These are phyloP conservation scores for Sminthurides aquaticus DNA, from an alignment of 2,888 invertebrate species.

Conservation along the genomic window DNA sequence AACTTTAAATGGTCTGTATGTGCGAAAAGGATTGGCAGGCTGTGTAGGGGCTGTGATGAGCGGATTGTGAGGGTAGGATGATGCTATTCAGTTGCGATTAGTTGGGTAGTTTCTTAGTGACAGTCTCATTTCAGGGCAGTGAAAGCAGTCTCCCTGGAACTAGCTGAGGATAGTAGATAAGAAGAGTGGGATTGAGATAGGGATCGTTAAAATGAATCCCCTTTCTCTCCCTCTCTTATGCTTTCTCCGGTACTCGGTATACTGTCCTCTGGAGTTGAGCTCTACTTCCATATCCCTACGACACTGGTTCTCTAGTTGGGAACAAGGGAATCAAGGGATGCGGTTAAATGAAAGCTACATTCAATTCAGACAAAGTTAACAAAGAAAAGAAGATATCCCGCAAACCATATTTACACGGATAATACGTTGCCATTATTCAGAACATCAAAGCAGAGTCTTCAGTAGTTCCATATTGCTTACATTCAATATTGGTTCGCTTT, in stretches of 20 bases:
- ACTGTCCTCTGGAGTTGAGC: too few species aligned
- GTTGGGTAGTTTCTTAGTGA: conserved; percentile 12
- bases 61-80: conserved; percentile 2
- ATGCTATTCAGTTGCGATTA: conserved; percentile 9
- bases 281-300: background rate
- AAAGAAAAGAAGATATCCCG: background rate
- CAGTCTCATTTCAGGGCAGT: conserved; percentile 6
- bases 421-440: background rate
- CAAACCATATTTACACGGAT: background rate
- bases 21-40: conserved; percentile 17
- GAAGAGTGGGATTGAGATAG: background rate
- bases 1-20: conserved; percentile 21
- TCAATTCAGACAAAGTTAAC: background rate
- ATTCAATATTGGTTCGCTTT: background rate
- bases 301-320: background rate
- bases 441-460: background rate
- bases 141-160: background rate
- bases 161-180: background rate
- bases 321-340: too few species aligned
- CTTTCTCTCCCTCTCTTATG: too few species aligned
- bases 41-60: background rate
- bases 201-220: background rate
- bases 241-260: too few species aligned
- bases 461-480: background rate
- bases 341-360: background rate